These are phyloP conservation scores for Brachionus plicatilis DNA, from an alignment of 1,140 invertebrate genomes.

Conservation along the genomic window DNA sequence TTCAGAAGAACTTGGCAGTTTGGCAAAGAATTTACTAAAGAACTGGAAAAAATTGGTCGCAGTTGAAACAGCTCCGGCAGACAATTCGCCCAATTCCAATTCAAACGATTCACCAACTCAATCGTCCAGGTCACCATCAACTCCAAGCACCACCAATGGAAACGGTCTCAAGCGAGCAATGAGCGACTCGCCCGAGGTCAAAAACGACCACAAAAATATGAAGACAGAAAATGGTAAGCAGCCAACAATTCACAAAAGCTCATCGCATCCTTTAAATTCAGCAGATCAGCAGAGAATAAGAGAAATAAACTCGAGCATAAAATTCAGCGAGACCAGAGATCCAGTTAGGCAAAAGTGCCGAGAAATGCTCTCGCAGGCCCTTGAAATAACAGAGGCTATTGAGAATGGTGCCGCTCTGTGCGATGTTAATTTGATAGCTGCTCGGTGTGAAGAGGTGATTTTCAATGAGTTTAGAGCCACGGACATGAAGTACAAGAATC, in stretches of 20 bases:
- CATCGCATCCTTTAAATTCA: neutral
- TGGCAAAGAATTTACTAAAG: conserved; percentile 90
- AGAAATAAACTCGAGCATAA: conserved; percentile 57
- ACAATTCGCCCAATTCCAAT: neutral
- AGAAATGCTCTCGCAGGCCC: conserved; percentile 74
- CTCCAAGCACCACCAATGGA: neutral
- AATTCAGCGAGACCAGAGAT: conserved; percentile 69
- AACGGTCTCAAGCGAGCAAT: conserved; percentile 50
- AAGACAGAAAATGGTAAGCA: conserved; percentile 39
- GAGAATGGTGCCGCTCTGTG: conserved; percentile 57
- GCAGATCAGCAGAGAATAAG: conserved; percentile 10
- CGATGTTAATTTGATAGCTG: conserved; percentile 56
- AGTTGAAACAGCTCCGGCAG: conserved; percentile 57
- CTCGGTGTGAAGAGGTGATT: conserved; percentile 60
- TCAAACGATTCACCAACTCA: conserved; percentile 44
- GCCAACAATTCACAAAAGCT: conserved; percentile 41
- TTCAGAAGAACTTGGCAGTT: conserved; percentile 86
- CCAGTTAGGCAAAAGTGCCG: conserved; percentile 84
- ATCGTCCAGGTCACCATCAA: conserved; percentile 42
- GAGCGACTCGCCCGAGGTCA: conserved; percentile 55
- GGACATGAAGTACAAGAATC: conserved; percentile 86
- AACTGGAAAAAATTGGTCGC: conserved; percentile 88
- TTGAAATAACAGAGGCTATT: conserved; percentile 58
- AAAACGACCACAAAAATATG: conserved; percentile 50
- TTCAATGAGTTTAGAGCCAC: conserved; percentile 88